Base-by-base conservation (phyloP, 2,113 vertebrate species). In the Chionomys nivalis region DNA sequence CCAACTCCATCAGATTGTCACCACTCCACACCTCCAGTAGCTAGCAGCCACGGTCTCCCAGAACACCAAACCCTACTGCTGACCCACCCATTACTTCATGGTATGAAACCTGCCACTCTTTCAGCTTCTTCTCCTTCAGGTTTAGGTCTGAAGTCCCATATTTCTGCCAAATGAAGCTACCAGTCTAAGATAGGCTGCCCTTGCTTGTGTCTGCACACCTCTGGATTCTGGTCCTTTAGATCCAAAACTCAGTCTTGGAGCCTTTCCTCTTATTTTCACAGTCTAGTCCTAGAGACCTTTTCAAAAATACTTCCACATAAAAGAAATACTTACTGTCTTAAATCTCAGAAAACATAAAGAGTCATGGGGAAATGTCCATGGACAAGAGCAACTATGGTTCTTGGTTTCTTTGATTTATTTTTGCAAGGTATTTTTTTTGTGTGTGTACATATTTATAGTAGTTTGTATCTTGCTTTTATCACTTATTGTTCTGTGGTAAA, bases 311-410 rank as follows among this genome's bases (percentile, higher is more conserved):
- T 21, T 89, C 82, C 33, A 72, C 63, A 28, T 58, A 14, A 87
- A 91, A 86, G 61, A 93, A 93, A 78, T 52, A 36, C 49, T 92
- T 39, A 28, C 49, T 52, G 49, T 52, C 26, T 78, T 36, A 81
- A 86, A 89, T 81, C 66, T 77, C 93, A 19, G 49, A 87, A 96
- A 94, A 89, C 31, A 21, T 23, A 61, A 78, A 73, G 75, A 87
- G 81, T 87, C 63, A 36, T 58, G 33, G 44, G n/a, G 3, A 76
- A 52, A 93, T 49, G 39, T 78, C 14, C 11, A 49, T 24, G 33
- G 70, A 93, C 85, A 47, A 68, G 42, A 19, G 12, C 52, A 93
- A 73, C 42, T 36, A 13, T 68, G 13, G 33, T 78, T 93, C 39
- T 70, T 13, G 58, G 7, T 78, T 77, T 13, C 36, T 75, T 79